phyloP scores from a whole-genome alignment of 1,140 invertebrate genomes.

The Papilio aristodemus region DNA sequence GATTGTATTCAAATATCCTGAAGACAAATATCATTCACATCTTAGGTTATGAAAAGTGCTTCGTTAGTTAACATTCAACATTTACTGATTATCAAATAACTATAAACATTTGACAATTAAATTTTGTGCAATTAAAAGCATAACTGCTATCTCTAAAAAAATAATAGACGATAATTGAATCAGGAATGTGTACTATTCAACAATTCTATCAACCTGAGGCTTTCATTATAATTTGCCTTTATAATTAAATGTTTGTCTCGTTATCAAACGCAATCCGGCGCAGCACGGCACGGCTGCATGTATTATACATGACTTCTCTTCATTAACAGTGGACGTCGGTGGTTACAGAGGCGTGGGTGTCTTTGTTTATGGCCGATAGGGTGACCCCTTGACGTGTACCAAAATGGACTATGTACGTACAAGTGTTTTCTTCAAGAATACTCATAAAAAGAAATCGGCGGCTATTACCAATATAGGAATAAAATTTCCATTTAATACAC shows the following conservation, averaged over 20 bases:
- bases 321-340: slow-evolving; percentile 43
- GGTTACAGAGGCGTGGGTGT: slow-evolving; percentile 40
- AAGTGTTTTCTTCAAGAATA: not conserved
- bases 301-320: slow-evolving; percentile 27
- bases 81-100: too few relatives aligned
- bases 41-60: too few relatives aligned
- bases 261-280: not conserved
- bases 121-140: too few relatives aligned
- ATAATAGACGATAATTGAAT: slow-evolving; percentile 8
- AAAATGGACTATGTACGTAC: not conserved
- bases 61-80: too few relatives aligned
- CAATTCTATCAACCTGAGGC: not conserved
- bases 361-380: slow-evolving; percentile 39
- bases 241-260: slow-evolving; percentile 25
- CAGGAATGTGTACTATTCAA: not conserved
- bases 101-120: too few relatives aligned
- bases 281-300: slow-evolving; percentile 5
- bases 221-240: slow-evolving; percentile 24
- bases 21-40: too few relatives aligned
- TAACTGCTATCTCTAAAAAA: not conserved
- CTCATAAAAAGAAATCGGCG: too few relatives aligned
- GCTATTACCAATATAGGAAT: too few relatives aligned
- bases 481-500: too few relatives aligned
- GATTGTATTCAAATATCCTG: too few relatives aligned
- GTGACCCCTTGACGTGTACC: slow-evolving; percentile 1